phyloP scores from a whole-genome alignment of 2,797 vertebrate genomes.

The Eremophila alpestris region DNA sequence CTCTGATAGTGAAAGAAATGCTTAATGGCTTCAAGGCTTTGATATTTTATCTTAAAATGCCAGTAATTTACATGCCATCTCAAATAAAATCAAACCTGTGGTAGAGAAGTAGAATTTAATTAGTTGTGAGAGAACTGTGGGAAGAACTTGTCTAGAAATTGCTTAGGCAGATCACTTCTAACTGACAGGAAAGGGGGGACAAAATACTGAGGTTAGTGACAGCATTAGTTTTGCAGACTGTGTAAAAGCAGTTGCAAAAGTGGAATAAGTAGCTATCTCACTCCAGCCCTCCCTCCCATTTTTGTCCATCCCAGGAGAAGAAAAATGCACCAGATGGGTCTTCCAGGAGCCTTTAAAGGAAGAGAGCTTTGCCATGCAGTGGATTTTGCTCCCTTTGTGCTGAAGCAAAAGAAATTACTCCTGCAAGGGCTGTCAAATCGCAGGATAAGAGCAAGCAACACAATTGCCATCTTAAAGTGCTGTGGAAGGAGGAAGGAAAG shows the following conservation, averaged over 20 bases:
- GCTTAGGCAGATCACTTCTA: neutral
- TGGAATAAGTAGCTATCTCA: neutral
- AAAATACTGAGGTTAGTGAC: neutral
- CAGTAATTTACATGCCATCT: neutral
- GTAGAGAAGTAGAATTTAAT: slow-evolving; percentile 23
- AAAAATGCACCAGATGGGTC: neutral
- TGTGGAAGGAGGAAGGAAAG: slow-evolving; percentile 34
- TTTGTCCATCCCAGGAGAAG: neutral
- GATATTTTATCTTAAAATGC: slow-evolving; percentile 1
- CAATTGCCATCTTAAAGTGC: neutral
- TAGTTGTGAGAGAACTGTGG: neutral
- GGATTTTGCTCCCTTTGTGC: neutral
- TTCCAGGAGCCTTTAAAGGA: slow-evolving; percentile 14
- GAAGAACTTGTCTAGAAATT: neutral
- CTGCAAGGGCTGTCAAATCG: slow-evolving; percentile 7
- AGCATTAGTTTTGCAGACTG: neutral
- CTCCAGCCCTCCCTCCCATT: neutral
- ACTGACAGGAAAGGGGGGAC: neutral
- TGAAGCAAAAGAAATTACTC: neutral
- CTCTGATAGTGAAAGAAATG: neutral
- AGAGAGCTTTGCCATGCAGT: slow-evolving; percentile 33
- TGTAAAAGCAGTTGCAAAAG: neutral
- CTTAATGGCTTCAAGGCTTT: neutral
- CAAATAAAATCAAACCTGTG: slow-evolving; percentile 6
- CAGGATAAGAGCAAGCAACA: slow-evolving; percentile 32